These are phyloP conservation scores for Hyppa rectilinea DNA, from an alignment of 2,888 invertebrate species.

Conservation along the genomic window DNA sequence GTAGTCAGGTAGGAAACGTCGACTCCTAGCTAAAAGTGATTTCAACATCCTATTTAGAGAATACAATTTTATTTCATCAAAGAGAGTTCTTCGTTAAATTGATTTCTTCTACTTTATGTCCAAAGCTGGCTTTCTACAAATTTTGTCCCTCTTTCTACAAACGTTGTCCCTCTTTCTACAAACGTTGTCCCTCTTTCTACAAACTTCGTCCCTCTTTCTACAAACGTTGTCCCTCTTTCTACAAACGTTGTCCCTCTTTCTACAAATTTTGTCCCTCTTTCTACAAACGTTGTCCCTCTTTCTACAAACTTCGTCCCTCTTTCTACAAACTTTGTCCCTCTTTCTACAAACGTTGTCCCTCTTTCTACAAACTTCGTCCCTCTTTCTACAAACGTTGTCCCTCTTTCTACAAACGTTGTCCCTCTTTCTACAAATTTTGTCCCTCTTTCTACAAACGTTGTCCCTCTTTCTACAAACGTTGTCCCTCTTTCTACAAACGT, in stretches of 20 bases:
- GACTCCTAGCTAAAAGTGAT: neutral
- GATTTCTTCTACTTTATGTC: neutral
- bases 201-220: neutral
- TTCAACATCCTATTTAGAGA: neutral
- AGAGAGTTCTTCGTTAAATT: neutral
- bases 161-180: neutral
- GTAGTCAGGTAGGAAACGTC: neutral
- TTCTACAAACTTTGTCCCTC: neutral
- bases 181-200: no score
- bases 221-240: neutral
- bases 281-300: no score
- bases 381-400: neutral
- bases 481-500: neutral
- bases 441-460: neutral
- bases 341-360: no score
- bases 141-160: neutral
- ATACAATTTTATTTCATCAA: neutral
- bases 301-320: no score
- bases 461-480: neutral
- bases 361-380: no score
- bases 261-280: neutral
- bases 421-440: neutral
- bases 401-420: neutral
- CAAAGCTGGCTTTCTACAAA: no score
- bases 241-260: neutral